phyloP scores from a whole-genome alignment of 2,113 vertebrate species.

The Pogona vitticeps region DNA sequence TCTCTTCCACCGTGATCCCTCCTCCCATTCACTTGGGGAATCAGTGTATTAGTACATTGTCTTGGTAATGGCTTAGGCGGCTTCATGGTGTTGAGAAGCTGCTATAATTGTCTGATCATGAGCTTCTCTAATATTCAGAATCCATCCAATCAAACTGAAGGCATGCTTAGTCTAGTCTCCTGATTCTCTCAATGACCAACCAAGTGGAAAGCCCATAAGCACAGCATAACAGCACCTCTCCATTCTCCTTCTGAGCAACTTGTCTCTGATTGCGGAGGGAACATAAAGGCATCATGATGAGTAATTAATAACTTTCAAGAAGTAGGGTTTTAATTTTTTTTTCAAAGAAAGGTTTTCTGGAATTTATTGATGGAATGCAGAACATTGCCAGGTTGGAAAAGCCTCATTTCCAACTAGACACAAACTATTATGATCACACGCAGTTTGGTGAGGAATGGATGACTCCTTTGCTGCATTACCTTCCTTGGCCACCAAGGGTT shows the following conservation, averaged over 20 bases:
- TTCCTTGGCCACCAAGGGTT: neutral
- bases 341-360: too few species aligned
- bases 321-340: too few species aligned
- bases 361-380: neutral
- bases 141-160: neutral
- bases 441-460: neutral
- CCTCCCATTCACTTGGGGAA: neutral
- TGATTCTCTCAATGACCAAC: neutral
- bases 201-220: neutral
- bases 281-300: neutral
- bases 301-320: neutral
- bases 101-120: neutral
- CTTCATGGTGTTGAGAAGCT: neutral
- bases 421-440: neutral
- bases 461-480: neutral
- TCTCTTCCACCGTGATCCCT: too few species aligned
- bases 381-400: neutral
- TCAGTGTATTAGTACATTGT: neutral
- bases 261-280: neutral
- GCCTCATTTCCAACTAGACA: conserved; percentile 29
- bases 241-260: neutral
- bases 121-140: neutral
- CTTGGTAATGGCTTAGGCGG: neutral
- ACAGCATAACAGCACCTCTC: neutral
- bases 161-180: neutral